Evolutionary conservation across 2,888 invertebrate species (phyloP), one percentile per base, ranked within the genome.

Genomic region (Drosophila merina): DNA sequence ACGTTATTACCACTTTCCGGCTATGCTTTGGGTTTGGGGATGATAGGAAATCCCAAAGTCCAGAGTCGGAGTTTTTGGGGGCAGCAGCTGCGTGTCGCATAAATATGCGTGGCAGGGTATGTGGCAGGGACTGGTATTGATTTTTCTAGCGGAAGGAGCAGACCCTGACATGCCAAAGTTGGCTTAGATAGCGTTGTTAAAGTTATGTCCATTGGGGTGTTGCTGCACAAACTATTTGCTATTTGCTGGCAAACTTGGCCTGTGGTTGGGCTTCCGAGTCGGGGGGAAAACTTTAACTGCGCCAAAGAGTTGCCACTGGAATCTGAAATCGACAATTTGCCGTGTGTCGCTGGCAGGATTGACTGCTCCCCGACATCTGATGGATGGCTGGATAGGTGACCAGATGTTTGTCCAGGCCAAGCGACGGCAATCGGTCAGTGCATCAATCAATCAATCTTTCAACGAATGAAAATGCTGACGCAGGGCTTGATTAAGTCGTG

Each of bases 121-220:
- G 60, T 68, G 48, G 55, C 64, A 50, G 33, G 25, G 52, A 20
- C 56, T 67, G 44, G 42, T 73, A 81, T 81, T 72, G 80, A 83
- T 81, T 83, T 80, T 72, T 28, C 6, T 28, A 30, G 36, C 50
- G 49, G 26, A 51, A 26, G 20, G 57, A 62, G 50, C 38, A 51
- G 57, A 31, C 42, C 47, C 56, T 57, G 60, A 76, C 81, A 69
- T 84, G 84, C 69, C 76, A 78, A 72, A 76, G 67, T 72, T 75
- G 59, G 78, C 68, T 80, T 76, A 73, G 80, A 83, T 77, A 74
- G 64, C 72, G 60, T 57, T 55, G 74, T 57, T 56, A 57, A 60
- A 62, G 71, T 51, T 67, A 52, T 42, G 1, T 64, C 66, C 73
- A 70, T 73, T 72, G 66, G 50, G 20, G 56, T 48, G 38, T 50